Evolutionary conservation across 2,888 invertebrate species (phyloP).

Genomic region (Drosophila aldrichi): DNA sequence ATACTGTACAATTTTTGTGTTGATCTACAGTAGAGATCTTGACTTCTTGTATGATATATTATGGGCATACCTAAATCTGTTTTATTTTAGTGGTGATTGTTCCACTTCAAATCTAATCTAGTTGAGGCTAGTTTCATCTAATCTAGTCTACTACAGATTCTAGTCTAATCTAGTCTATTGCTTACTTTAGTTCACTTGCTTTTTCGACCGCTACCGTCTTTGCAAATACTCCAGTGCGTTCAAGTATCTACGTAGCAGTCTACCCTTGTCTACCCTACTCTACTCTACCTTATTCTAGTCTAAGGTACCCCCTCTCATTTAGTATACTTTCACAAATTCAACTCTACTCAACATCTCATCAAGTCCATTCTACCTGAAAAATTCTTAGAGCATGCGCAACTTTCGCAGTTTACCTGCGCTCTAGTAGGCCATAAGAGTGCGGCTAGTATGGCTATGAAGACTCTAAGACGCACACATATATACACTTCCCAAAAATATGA

Average conservation of each 20-base stretch:
- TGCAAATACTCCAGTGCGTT: neutral
- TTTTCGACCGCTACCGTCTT: neutral
- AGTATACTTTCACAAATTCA: neutral
- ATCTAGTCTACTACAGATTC: neutral
- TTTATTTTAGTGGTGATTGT: neutral
- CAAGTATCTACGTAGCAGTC: neutral
- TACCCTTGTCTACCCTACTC: neutral
- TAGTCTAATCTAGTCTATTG: neutral
- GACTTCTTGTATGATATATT: neutral
- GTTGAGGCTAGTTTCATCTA: neutral
- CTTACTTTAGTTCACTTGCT: neutral
- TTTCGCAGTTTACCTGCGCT: conserved; percentile 1
- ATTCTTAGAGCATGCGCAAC: neutral
- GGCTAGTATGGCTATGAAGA: no score
- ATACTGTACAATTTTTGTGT: neutral
- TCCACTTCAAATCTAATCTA: neutral
- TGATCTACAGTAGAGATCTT: neutral
- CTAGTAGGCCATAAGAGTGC: neutral
- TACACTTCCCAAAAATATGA: neutral
- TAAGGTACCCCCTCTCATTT: neutral
- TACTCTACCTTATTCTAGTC: neutral
- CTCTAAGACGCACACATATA: neutral
- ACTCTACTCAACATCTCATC: neutral
- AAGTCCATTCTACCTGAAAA: neutral
- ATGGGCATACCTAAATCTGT: neutral